Percentiles rank a stretch among this genome's conserved stretches.
Evolutionary conservation across 2,797 vertebrate species (phyloP).

Genomic region (Acomys russatus): DNA sequence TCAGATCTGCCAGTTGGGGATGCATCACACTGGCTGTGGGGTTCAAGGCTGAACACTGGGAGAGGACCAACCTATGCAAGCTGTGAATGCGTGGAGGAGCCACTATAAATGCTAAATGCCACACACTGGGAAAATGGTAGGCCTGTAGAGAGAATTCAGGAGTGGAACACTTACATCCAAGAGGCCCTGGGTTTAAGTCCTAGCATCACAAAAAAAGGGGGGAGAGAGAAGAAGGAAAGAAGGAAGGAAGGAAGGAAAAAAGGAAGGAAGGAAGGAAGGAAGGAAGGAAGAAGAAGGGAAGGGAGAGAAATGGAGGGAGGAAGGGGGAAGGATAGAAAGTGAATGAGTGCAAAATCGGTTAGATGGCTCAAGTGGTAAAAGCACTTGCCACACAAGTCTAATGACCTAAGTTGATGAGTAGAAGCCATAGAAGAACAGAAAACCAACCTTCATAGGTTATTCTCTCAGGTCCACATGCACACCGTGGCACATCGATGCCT

Average conservation of each 20-base stretch:
- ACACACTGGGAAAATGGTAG: neutral
- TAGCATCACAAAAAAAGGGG: neutral
- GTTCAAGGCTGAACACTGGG: neutral
- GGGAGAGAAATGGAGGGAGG: too few relatives aligned
- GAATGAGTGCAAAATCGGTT: neutral
- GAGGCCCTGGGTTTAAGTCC: neutral
- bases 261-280: neutral
- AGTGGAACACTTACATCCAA: neutral
- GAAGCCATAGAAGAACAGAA: neutral
- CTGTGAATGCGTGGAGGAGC: neutral
- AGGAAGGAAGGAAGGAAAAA: fast-evolving
- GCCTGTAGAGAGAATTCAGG: neutral
- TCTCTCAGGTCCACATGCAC: neutral
- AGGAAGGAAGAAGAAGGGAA: neutral
- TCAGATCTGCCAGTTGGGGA: neutral
- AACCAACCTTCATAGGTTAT: neutral
- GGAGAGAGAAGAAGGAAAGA: fast-evolving
- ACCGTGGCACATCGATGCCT: neutral
- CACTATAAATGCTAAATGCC: neutral
- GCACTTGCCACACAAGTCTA: neutral
- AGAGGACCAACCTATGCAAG: neutral
- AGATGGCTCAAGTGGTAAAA: neutral
- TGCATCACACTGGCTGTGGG: neutral
- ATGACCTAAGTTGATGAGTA: neutral
- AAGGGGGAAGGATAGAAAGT: too few relatives aligned